Conservation (phyloP, 2,113 vertebrate species). For the Propithecus coquereli region DNA sequence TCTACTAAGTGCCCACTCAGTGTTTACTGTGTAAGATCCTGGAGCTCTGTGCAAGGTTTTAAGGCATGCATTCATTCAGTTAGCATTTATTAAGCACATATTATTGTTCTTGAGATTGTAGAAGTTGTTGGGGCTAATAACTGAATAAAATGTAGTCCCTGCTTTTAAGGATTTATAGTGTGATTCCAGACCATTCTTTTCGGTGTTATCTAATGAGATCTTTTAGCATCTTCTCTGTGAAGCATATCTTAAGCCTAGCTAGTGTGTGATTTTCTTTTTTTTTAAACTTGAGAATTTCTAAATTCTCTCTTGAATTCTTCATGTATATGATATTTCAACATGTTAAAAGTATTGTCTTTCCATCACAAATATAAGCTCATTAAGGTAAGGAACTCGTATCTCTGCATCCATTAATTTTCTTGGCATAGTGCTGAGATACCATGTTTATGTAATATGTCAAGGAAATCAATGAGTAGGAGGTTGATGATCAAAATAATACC, state of each 20-base stretch:
- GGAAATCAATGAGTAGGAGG: not conserved
- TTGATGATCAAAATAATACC: not conserved
- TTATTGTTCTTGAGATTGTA: not conserved
- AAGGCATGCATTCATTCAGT: not conserved
- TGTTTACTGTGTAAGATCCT: not conserved
- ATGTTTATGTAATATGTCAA: not conserved
- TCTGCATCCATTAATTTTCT: not conserved
- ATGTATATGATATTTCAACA: not conserved
- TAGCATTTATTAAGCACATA: not conserved
- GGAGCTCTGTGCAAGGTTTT: not conserved
- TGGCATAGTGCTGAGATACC: not conserved
- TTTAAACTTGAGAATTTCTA: slow-evolving; percentile 20
- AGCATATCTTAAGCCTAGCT: not conserved
- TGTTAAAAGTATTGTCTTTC: not conserved
- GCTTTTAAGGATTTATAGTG: not conserved
- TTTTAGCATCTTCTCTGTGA: not conserved
- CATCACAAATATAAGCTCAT: not conserved
- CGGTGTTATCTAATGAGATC: not conserved
- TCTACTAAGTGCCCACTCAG: not conserved
- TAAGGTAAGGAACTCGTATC: not conserved
- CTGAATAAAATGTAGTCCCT: not conserved
- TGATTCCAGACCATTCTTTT: not conserved
- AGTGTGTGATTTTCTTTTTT: not conserved
- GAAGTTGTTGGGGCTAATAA: not conserved
- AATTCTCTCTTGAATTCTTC: not conserved